Conservation (phyloP, 1,140 invertebrate genomes). For the Sarcophaga peregrina region DNA sequence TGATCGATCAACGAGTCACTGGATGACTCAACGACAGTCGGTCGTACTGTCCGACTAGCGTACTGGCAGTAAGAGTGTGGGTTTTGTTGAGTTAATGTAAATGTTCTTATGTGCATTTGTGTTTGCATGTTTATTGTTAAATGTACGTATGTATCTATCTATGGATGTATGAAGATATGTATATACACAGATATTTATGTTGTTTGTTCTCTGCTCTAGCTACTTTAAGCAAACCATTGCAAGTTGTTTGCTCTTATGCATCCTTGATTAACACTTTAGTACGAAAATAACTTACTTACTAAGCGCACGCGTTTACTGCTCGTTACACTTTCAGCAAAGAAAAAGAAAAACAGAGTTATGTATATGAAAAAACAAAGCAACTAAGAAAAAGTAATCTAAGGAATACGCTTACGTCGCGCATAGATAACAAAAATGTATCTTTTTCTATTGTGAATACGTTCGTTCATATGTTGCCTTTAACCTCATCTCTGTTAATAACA, state of each 20-base stretch:
- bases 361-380: background rate
- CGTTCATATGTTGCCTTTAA: too few relatives aligned
- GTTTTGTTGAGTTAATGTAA: background rate
- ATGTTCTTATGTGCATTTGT: background rate
- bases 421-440: too few relatives aligned
- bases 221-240: conserved; percentile 26
- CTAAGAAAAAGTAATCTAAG: background rate
- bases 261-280: conserved; percentile 15
- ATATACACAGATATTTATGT: background rate
- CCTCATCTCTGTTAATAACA: too few relatives aligned
- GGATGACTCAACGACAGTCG: background rate
- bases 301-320: conserved; percentile 2
- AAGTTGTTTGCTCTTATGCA: conserved; percentile 26
- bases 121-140: background rate
- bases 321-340: background rate
- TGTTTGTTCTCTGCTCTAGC: conserved; percentile 23
- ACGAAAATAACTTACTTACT: conserved; percentile 22
- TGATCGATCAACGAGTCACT: background rate
- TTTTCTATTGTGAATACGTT: too few relatives aligned
- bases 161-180: too few relatives aligned
- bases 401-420: background rate
- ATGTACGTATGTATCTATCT: background rate
- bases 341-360: background rate
- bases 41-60: background rate
- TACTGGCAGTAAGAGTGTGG: background rate